Conservation (phyloP, 2,113 vertebrate species). For the Leiothrix lutea region DNA sequence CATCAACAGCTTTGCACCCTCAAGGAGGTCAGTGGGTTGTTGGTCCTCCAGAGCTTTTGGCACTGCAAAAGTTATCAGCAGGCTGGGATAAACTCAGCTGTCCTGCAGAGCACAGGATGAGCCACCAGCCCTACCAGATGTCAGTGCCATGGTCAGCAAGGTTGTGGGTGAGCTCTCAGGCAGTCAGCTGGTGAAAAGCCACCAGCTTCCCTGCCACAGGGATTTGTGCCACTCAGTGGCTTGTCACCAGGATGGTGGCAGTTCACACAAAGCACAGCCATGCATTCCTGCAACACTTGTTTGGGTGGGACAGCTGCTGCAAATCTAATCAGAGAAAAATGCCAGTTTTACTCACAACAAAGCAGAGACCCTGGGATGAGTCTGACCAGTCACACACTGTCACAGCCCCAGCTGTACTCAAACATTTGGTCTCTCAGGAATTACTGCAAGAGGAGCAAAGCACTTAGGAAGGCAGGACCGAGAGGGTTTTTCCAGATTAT, state of each 20-base stretch:
- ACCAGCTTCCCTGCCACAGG: neutral
- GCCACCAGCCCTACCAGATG: neutral
- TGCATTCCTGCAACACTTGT: neutral
- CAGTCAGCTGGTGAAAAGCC: neutral
- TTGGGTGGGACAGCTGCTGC: neutral
- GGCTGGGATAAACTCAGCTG: fast-evolving
- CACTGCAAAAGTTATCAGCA: neutral
- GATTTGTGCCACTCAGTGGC: neutral
- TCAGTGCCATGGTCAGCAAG: neutral
- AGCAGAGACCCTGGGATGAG: neutral
- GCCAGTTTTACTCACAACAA: neutral
- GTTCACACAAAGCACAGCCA: fast-evolving
- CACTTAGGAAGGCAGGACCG: neutral
- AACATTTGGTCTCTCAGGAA: neutral
- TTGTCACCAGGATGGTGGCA: fast-evolving
- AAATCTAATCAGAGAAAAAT: neutral
- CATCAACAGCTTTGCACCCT: neutral
- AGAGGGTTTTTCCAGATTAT: neutral
- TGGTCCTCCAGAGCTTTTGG: neutral
- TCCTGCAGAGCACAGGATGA: fast-evolving
- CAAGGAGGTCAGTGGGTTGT: neutral
- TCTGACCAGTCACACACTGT: neutral
- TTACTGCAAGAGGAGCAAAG: neutral
- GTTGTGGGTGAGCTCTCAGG: fast-evolving
- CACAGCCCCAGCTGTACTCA: neutral